These are phyloP conservation scores for Lamellibrachia satsuma DNA, from an alignment of 2,888 invertebrate genomes.

Conservation along the genomic window DNA sequence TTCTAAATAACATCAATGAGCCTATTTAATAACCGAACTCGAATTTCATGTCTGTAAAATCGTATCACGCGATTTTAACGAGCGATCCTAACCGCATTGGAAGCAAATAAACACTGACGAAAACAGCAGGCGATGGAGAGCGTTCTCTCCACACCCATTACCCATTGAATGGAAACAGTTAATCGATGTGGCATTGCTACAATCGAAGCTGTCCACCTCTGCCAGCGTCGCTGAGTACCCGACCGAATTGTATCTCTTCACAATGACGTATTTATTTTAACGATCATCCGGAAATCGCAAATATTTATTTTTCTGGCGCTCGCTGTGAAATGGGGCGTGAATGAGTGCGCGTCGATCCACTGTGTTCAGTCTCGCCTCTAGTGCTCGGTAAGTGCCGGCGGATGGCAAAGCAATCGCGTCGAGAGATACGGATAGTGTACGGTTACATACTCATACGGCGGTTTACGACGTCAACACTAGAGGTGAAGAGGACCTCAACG, in stretches of 20 bases:
- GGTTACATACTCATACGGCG: neutral
- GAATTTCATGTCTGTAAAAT: neutral
- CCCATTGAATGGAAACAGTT: neutral
- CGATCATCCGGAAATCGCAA: conserved; percentile 17
- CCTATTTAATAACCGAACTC: too few species aligned
- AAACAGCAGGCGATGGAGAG: neutral
- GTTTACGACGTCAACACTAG: neutral
- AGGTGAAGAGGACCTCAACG: neutral
- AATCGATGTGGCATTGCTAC: neutral
- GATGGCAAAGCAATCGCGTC: conserved; percentile 11
- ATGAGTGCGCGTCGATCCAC: neutral
- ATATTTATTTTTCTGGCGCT: conserved; percentile 5
- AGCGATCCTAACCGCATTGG: too few species aligned
- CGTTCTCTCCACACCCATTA: neutral
- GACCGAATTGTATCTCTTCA: neutral
- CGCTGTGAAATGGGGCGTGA: conserved; percentile 9
- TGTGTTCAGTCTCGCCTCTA: neutral
- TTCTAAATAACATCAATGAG: too few species aligned
- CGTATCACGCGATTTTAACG: neutral
- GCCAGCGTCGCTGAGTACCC: neutral
- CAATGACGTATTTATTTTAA: conserved; percentile 9
- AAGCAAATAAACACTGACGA: neutral
- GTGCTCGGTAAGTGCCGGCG: conserved; percentile 8
- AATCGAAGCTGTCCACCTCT: neutral
- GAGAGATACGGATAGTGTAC: conserved; percentile 12